A percentile compares a stretch with the other conserved stretches of the same genome.
Conservation (phyloP, 1,140 invertebrate genomes). For the Scaptodrosophila lebanonensis region DNA sequence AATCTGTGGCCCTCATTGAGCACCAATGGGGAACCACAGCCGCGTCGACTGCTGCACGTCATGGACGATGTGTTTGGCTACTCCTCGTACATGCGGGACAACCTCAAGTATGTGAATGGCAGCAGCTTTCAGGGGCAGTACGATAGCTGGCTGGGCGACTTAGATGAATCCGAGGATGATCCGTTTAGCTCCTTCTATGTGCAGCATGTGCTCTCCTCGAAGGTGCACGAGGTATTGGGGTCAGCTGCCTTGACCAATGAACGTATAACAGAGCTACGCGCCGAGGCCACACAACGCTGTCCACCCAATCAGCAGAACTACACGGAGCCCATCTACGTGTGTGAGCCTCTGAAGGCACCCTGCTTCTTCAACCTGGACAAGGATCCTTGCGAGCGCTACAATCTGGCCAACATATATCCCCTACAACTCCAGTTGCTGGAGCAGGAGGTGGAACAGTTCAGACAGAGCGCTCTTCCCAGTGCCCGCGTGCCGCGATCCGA, state of each 20-base stretch:
- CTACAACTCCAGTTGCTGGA: slow-evolving; percentile 40
- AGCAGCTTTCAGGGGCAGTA: slow-evolving; percentile 71
- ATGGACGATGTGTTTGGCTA: slow-evolving; percentile 84
- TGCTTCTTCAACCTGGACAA: slow-evolving; percentile 86
- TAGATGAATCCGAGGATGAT: slow-evolving; percentile 31
- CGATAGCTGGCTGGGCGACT: slow-evolving; percentile 78
- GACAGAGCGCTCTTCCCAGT: slow-evolving; percentile 25
- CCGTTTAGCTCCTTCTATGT: slow-evolving; percentile 36
- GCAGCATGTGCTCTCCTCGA: slow-evolving; percentile 46
- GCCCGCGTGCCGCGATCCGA: slow-evolving; percentile 35
- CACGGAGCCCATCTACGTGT: slow-evolving; percentile 28
- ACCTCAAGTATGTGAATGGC: slow-evolving; percentile 87
- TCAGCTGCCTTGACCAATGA: slow-evolving; percentile 16
- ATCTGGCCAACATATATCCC: slow-evolving; percentile 79
- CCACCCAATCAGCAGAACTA: slow-evolving; percentile 26
- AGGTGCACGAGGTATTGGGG: slow-evolving; percentile 51
- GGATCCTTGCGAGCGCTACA: slow-evolving; percentile 88
- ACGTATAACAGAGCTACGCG: slow-evolving; percentile 76
- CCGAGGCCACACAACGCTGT: slow-evolving; percentile 77
- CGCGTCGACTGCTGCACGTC: slow-evolving; percentile 83
- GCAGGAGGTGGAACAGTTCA: slow-evolving; percentile 51
- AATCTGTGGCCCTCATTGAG: slow-evolving; percentile 83
- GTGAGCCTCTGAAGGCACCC: slow-evolving; percentile 78
- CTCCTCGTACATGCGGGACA: slow-evolving; percentile 81
- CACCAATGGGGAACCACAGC: slow-evolving; percentile 76